Conservation (phyloP, 2,797 vertebrate genomes). For the Scomberomorus guttatus region DNA sequence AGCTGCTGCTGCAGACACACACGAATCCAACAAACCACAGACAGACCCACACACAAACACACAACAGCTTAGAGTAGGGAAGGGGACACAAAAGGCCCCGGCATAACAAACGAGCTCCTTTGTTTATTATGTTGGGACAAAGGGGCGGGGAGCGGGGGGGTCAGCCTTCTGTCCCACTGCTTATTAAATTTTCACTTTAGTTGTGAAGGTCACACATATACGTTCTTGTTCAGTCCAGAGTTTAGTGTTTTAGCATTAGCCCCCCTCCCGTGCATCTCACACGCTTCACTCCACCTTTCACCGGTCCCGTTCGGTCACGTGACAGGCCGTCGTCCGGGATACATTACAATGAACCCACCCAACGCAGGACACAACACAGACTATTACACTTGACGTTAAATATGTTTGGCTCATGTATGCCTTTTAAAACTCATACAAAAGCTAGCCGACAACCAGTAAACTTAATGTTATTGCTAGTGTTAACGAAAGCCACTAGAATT, state of each 20-base stretch:
- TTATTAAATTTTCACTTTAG: conserved; percentile 23
- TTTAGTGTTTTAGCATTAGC: not conserved
- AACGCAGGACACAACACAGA: conserved; percentile 37
- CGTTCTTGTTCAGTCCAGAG: not conserved
- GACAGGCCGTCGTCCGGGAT: conserved; percentile 74
- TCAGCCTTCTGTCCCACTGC: conserved; percentile 30
- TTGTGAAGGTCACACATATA: not conserved
- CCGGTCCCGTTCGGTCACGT: conserved; percentile 66
- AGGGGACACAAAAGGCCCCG: conserved; percentile 26
- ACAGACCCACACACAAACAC: conserved; percentile 28
- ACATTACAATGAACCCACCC: conserved; percentile 61
- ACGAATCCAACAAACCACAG: conserved; percentile 35
- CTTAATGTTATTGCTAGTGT: not conserved
- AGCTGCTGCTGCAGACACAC: conserved; percentile 91
- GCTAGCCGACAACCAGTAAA: not conserved
- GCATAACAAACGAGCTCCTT: conserved; percentile 57
- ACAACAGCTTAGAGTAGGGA: conserved; percentile 30
- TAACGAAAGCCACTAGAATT: not conserved
- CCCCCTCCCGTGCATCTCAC: not conserved
- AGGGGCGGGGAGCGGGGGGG: conserved; percentile 21
- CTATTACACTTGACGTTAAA: not conserved
- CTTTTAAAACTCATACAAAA: not conserved
- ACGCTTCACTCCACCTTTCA: conserved; percentile 12
- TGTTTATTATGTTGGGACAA: conserved; percentile 61
- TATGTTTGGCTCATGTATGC: not conserved